Evolutionary conservation across 2,113 vertebrate genomes (phyloP), one percentile per base, ranked within the genome.

Genomic region (Centrocercus urophasianus): DNA sequence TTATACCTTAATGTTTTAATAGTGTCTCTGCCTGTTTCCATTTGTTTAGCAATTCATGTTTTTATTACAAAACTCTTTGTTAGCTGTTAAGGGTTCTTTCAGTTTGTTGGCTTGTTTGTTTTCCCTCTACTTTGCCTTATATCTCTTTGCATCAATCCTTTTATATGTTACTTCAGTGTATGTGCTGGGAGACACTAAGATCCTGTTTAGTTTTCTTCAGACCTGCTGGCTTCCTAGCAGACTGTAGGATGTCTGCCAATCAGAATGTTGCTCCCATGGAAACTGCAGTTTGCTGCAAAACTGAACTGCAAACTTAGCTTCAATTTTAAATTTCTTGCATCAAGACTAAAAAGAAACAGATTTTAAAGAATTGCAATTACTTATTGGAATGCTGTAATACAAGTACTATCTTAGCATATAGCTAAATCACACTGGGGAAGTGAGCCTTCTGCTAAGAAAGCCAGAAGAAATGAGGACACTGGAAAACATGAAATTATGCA

Each of bases 91-190:
- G 75, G 9, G 12, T 64, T 72, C 20, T 13, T 71, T 70, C 27
- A 67, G 64, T 32, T 75, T 57, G 54, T 30, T 57, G 30, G 54
- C 27, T 32, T 57, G 28, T 32, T 57, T 57, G 8, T 57, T 57
- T 57, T 56, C 40, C 38, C 15, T 28, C 10, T 15, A 4, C 10
- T 71, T 88, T 71, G 5, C 24, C 8, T 56, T 7, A 0, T 2
- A 4, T 54, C 83, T 77, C 20, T 69, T 90, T 12, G 15, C 57
- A 3, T 60, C 18, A 40, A 10, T 47, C 48, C 10, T 70, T 70
- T 5, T 25, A 4, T 34, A 7, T 0, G 0, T 59, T 65, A 18
- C 81, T 76, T 66, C 30, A 50, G 0, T 9, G 10, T 45, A 12
- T 69, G 5, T 82, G 24, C 54, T 90, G 61, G 6, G 7, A 24